Percentiles rank a stretch among this genome's conserved stretches.
These are phyloP conservation scores for Gortyna flavago DNA, from an alignment of 2,888 invertebrate genomes.

Conservation along the genomic window DNA sequence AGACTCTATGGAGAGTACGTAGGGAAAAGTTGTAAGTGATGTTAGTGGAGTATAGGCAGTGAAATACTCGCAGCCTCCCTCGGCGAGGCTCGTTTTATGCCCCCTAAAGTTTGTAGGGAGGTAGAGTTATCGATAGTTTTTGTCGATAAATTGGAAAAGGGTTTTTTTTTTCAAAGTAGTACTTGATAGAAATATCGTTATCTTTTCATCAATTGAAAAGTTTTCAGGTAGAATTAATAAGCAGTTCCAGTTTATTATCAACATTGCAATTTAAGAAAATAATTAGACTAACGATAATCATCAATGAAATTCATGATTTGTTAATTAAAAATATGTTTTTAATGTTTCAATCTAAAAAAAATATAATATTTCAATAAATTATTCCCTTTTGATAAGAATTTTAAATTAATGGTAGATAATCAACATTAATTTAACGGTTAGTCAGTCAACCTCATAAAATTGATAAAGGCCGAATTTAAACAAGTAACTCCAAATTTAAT, in stretches of 20 bases:
- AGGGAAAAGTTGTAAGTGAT: slow-evolving; percentile 76
- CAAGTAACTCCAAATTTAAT: background rate
- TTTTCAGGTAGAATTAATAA: background rate
- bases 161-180: background rate
- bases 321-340: background rate
- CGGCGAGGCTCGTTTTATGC: slow-evolving; percentile 66
- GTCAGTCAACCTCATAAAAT: slow-evolving; percentile 6
- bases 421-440: slow-evolving; percentile 36
- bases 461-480: background rate
- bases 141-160: slow-evolving; percentile 23
- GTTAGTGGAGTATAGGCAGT: slow-evolving; percentile 70
- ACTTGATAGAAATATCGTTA: background rate
- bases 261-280: background rate
- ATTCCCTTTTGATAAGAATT: background rate
- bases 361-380: background rate
- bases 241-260: background rate
- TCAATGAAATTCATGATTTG: background rate
- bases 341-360: background rate
- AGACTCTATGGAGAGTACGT: slow-evolving; percentile 52
- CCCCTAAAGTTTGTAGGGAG: slow-evolving; percentile 66
- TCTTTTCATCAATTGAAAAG: background rate
- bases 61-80: slow-evolving; percentile 74
- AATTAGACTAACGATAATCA: background rate
- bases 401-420: background rate
- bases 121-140: slow-evolving; percentile 50